Evolutionary conservation across 2,888 invertebrate genomes (phyloP), one percentile per base, ranked within the genome.

Genomic region (Aleiodes alternator): DNA sequence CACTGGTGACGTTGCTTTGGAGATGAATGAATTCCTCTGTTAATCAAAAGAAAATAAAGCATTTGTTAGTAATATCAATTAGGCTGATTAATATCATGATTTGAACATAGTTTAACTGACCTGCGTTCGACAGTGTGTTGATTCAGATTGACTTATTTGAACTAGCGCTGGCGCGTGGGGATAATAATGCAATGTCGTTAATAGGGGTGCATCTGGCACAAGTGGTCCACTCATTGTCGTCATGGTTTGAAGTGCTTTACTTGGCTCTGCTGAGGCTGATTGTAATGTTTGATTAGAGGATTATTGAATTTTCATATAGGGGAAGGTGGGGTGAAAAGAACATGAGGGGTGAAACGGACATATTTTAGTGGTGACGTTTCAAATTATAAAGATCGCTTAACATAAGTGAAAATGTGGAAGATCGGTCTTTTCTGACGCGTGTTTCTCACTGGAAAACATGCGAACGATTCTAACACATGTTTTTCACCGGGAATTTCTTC

Each of bases 1-100:
- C 0, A 90, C 91, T 23, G 90, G 89, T 7, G 89, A 89, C 31
- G 92, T 92, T 29, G 91, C 91, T 85, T 92, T 84, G 69, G 84
- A 82, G 81, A 87, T 78, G 84, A 87, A 85, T 76, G 81, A 80
- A 82, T 87, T 82, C 83, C 86, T 81, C 84, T 87, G 85, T 87
- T 50, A 75, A 77, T 38, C 73, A 72, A 79, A 79, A 72, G 16
- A 76, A 76, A 78, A 72, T 71, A 59, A 64, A 16, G 59, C 4
- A 16, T 23, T n/a, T 31, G 51, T 31, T 53, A 50, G 38, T 9
- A 1, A 23, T 16, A n/a, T 2, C 14, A 51, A 57, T 76, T 56
- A 48, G 38, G 5, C 9, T 29, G 5, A 68, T 61, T 12, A 66
- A 38, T 43, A 3, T 43, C 9, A 43, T 43, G 4, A 7, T 43